Conservation (phyloP, 2,888 invertebrate genomes). For the Cyrtodaria siliqua region DNA sequence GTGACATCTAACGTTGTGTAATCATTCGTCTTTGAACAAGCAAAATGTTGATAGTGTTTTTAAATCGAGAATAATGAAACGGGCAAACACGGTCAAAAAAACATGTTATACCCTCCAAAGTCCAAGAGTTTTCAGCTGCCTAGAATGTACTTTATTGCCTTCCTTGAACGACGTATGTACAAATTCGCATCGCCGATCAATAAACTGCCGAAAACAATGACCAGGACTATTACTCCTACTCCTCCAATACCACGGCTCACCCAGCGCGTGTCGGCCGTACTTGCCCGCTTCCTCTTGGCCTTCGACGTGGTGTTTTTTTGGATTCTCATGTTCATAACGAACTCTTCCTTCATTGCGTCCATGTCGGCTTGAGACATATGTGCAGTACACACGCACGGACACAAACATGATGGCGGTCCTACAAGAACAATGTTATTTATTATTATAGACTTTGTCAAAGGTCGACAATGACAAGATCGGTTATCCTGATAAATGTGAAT, state of each 20-base stretch:
- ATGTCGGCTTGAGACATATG: slow-evolving; percentile 5
- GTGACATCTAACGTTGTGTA: too few species aligned
- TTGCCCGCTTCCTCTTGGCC: slow-evolving; percentile 25
- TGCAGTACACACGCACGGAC: slow-evolving; percentile 13
- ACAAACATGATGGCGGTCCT: too few species aligned
- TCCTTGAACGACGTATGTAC: neutral
- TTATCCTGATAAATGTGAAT: too few species aligned
- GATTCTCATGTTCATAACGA: slow-evolving; percentile 15
- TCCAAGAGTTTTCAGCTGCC: too few species aligned
- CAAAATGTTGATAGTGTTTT: too few species aligned
- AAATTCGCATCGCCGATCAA: slow-evolving; percentile 30
- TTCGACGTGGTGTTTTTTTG: slow-evolving; percentile 16
- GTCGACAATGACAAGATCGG: too few species aligned
- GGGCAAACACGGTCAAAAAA: too few species aligned
- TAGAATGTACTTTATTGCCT: neutral
- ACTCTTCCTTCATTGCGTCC: slow-evolving; percentile 1
- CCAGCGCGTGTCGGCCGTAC: slow-evolving; percentile 37
- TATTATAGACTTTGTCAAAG: too few species aligned
- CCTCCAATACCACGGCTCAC: slow-evolving; percentile 41
- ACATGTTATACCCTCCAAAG: too few species aligned
- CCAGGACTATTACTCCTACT: slow-evolving; percentile 35
- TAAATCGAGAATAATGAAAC: too few species aligned
- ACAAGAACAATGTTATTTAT: too few species aligned
- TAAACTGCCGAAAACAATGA: slow-evolving; percentile 45
- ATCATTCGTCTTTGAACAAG: too few species aligned